Conservation (phyloP, 2,888 invertebrate species). For the Polyommatus iphigenia region DNA sequence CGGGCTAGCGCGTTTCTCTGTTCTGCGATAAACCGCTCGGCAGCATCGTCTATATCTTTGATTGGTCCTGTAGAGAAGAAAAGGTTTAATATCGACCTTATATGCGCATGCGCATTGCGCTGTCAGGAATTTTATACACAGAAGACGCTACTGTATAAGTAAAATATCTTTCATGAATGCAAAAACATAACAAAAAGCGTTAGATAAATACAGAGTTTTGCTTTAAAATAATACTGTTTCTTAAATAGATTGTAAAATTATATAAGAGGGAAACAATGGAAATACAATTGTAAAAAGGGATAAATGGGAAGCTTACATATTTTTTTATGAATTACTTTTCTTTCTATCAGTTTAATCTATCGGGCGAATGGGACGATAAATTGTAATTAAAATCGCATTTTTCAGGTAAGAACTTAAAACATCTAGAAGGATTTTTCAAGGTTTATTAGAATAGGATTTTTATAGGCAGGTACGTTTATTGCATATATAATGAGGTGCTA, state of each 20-base stretch:
- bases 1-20: slow-evolving; percentile 66
- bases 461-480: not conserved
- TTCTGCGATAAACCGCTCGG: slow-evolving; percentile 71
- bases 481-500: not conserved
- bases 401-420: too few species aligned
- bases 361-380: too few species aligned
- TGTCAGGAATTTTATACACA: not conserved
- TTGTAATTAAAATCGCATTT: too few species aligned
- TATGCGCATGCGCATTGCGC: too few species aligned
- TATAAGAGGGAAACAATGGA: too few species aligned
- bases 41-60: slow-evolving; percentile 71
- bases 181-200: not conserved
- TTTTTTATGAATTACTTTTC: too few species aligned
- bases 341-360: too few species aligned
- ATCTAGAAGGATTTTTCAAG: too few species aligned
- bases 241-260: not conserved
- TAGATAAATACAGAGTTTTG: not conserved
- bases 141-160: not conserved
- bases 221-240: not conserved
- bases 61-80: slow-evolving; percentile 56
- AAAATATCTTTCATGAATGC: not conserved
- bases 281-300: too few species aligned
- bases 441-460: not conserved
- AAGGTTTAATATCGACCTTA: not conserved
- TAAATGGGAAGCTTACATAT: too few species aligned